These are phyloP conservation scores for Drosophila mimetica DNA, from an alignment of 2,888 invertebrate species.

Conservation along the genomic window DNA sequence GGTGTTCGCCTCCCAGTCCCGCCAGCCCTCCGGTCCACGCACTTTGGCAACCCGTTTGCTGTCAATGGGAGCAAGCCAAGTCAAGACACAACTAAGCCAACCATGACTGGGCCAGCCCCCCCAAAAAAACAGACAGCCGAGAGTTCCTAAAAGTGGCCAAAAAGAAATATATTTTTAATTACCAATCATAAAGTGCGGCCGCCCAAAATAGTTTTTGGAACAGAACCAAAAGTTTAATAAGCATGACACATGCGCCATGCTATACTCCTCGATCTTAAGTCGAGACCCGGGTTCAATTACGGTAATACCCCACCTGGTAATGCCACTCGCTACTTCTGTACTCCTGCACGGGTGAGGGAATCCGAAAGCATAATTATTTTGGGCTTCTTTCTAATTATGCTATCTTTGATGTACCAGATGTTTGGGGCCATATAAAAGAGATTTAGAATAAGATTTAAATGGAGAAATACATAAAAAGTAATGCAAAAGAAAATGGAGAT, in stretches of 20 bases:
- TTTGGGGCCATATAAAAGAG: conserved; percentile 17
- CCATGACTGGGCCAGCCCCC: conserved; percentile 43
- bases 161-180: conserved; percentile 52
- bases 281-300: conserved; percentile 37
- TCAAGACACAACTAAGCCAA: conserved; percentile 54
- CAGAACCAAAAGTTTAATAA: conserved; percentile 75
- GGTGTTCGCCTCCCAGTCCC: conserved; percentile 42
- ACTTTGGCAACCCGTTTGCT: conserved; percentile 39
- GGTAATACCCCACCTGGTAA: conserved; percentile 34
- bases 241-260: conserved; percentile 54
- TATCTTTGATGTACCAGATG: conserved; percentile 40
- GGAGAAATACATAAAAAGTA: not conserved
- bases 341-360: conserved; percentile 22
- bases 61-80: conserved; percentile 45
- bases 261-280: conserved; percentile 11
- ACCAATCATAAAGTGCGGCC: conserved; percentile 59
- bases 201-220: conserved; percentile 76
- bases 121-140: conserved; percentile 40
- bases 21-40: conserved; percentile 13
- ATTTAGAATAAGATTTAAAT: conserved; percentile 20
- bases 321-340: not conserved
- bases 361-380: conserved; percentile 31
- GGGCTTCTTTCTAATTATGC: conserved; percentile 31
- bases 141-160: conserved; percentile 25
- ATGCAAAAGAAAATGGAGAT: too few relatives aligned